Conservation (phyloP, 2,797 vertebrate species). For the Aldrovandia affinis region DNA sequence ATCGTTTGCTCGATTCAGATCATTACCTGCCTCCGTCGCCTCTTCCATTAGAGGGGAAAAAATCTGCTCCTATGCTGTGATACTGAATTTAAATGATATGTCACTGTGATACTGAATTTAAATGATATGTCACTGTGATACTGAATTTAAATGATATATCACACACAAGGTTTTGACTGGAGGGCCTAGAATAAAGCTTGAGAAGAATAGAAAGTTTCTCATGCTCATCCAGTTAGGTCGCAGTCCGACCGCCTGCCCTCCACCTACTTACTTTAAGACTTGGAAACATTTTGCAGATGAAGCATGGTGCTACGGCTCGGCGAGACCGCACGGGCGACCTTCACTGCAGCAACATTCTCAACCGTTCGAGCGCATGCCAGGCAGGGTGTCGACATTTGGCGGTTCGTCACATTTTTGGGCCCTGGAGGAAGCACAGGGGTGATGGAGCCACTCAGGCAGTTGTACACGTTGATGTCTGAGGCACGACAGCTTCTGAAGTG, state of each 20-base stretch:
- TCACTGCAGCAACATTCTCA: too few species aligned
- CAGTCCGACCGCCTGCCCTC: neutral
- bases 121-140: neutral
- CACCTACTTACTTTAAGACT: neutral
- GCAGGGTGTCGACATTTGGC: too few species aligned
- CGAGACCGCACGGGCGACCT: too few species aligned
- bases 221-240: neutral
- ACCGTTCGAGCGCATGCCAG: too few species aligned
- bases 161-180: neutral
- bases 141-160: slow-evolving; percentile 13
- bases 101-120: neutral
- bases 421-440: too few species aligned
- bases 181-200: neutral
- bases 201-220: neutral
- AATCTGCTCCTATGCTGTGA: neutral
- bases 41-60: slow-evolving; percentile 24
- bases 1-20: slow-evolving; percentile 48
- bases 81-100: neutral
- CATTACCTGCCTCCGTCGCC: slow-evolving; percentile 36
- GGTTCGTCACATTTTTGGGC: too few species aligned
- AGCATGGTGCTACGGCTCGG: too few species aligned
- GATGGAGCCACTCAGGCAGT: neutral
- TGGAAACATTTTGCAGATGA: too few species aligned
- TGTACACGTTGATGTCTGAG: neutral
- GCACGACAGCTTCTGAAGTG: neutral